Percentiles rank a stretch among this genome's conserved stretches.
Conservation (phyloP, 2,113 vertebrate genomes). For the Ammodramus savannarum region DNA sequence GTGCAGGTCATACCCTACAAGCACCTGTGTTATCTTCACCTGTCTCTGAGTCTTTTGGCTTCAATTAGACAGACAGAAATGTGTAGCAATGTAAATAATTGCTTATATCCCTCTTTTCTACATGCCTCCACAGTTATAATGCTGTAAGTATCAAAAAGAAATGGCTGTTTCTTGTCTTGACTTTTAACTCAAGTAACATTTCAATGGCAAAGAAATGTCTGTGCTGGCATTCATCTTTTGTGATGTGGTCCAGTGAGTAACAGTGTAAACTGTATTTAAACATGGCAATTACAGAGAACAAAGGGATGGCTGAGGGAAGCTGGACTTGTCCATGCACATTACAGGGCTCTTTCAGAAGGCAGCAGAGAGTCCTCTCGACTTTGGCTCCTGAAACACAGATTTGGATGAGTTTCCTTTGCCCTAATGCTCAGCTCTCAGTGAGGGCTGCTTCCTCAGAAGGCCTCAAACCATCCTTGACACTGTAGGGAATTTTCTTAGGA, state of each 20-base stretch:
- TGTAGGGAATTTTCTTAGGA: background rate
- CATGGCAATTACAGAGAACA: background rate
- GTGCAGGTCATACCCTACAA: background rate
- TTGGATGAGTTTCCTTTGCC: background rate
- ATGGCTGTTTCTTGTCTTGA: background rate
- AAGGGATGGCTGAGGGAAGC: background rate
- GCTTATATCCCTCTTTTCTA: background rate
- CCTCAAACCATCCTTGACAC: background rate
- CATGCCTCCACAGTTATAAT: background rate
- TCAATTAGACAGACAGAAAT: background rate
- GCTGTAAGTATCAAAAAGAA: background rate
- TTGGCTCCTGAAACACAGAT: background rate
- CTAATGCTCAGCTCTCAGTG: background rate
- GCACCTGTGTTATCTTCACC: background rate
- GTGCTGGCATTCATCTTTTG: background rate
- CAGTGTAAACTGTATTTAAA: background rate
- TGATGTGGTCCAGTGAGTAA: background rate
- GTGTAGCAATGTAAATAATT: background rate
- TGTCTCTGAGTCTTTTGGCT: background rate
- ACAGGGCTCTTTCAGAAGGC: background rate
- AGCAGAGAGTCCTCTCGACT: background rate
- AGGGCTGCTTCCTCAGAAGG: background rate
- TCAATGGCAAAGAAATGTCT: background rate
- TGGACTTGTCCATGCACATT: background rate
- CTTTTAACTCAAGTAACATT: background rate